Base-by-base conservation (phyloP, 2,797 vertebrate species). In the Cottoperca gobio region DNA sequence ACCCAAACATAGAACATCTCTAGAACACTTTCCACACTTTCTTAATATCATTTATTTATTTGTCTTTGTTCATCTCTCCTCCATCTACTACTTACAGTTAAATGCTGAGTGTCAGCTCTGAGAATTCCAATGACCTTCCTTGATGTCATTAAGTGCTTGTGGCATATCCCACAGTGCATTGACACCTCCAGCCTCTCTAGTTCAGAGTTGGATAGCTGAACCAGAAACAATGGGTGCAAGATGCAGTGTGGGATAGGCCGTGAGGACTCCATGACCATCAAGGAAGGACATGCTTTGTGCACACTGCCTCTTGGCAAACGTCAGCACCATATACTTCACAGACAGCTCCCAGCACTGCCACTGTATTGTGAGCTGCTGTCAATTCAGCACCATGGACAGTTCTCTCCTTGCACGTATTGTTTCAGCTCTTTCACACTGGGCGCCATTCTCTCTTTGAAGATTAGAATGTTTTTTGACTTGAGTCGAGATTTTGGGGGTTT, bases 161-260 rank as follows among this genome's bases (percentile, higher is more conserved):
- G 73, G 86, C 72, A 37, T 68, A 69, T 69, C 64, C 60, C 40
- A 11, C 59, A 53, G 73, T 24, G 26, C 63, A 23, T 26, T 16
- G 69, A 59, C 76, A 81, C 66, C 79, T 59, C 66, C 64, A 57
- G 70, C 60, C 42, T 77, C 40, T 81, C 42, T 10, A 35, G 54
- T 59, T 74, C 76, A 73, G 77, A 83, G 63, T 52, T 12, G 12
- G 24, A 35, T 66, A 76, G 63, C 63, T 83, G 79, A 88, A 88
- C 81, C 74, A 68, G 79, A 91, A 89, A 78, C 65, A 73, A 84
- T 69, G 68, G 75, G 76, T 74, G 78, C 81, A 83, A 70, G 78
- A 86, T 49, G 65, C 63, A 66, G 73, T 39, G 55, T 43, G 70
- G 76, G 84, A 71, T 45, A 73, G 35, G 62, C 86, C 57, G 68